Evolutionary conservation across 2,113 vertebrate genomes (phyloP).

Genomic region (Aptenodytes patagonicus): DNA sequence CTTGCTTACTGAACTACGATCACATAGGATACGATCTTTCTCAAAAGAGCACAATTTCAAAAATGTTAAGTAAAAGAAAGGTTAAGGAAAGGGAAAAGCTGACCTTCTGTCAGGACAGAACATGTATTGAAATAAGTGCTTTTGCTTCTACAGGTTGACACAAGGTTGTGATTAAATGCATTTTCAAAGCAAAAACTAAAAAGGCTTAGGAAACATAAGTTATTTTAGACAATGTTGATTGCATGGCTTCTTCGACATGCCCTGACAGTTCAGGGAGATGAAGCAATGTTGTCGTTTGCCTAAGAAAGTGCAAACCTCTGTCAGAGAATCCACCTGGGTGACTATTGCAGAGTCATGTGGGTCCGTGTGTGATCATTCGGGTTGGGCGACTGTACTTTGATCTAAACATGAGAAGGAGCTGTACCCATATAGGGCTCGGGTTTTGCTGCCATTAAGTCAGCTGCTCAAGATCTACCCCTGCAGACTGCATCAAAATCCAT

Average conservation of each 20-base stretch:
- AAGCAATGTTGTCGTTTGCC: background rate
- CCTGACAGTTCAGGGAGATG: background rate
- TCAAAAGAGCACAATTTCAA: background rate
- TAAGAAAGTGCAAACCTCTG: background rate
- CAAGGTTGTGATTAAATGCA: background rate
- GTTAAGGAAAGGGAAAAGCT: background rate
- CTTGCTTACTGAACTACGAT: background rate
- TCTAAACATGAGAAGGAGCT: background rate
- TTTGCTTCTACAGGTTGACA: background rate
- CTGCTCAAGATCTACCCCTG: background rate
- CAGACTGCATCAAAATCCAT: background rate
- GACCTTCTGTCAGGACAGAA: background rate
- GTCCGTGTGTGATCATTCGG: background rate
- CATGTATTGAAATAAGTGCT: background rate
- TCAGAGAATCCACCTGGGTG: background rate
- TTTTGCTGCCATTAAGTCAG: background rate
- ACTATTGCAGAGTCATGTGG: accelerated
- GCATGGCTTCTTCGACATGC: background rate
- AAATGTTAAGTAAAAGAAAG: background rate
- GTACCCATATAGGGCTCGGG: accelerated
- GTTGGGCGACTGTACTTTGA: background rate
- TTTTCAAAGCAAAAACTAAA: constrained; percentile 16
- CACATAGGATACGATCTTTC: accelerated
- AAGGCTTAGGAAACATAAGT: background rate
- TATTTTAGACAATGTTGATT: background rate